These are phyloP conservation scores for Zophobas atratus DNA, from an alignment of 1,140 invertebrate species.

Conservation along the genomic window DNA sequence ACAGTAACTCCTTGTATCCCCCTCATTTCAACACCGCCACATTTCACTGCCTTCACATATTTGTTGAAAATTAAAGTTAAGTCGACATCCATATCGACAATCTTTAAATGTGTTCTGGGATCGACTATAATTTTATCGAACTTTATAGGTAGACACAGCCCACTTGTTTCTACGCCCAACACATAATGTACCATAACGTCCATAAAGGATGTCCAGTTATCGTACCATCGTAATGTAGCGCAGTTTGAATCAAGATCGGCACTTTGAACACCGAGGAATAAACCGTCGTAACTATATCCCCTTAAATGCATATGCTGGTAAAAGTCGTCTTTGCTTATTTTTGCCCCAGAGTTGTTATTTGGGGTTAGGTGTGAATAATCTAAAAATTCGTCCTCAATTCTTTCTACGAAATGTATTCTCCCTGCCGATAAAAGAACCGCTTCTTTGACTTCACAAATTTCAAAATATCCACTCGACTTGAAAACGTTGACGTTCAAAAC, in stretches of 20 bases:
- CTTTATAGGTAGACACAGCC: constrained; percentile 27
- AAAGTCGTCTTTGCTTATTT: constrained; percentile 32
- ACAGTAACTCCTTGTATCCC: constrained; percentile 79
- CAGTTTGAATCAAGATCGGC: constrained; percentile 15
- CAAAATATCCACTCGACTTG: constrained; percentile 63
- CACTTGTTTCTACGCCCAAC: constrained; percentile 6
- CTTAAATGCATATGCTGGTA: constrained; percentile 47
- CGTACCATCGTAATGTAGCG: constrained; percentile 47
- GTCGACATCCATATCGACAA: not conserved
- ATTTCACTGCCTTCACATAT: constrained; percentile 79
- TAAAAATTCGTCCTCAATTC: not conserved
- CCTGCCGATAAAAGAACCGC: not conserved
- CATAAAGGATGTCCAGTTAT: constrained; percentile 44
- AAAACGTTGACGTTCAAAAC: constrained; percentile 75
- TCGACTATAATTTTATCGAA: constrained; percentile 42
- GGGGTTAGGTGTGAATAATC: constrained; percentile 66
- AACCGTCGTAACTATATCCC: constrained; percentile 40
- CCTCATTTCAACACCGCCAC: constrained; percentile 91
- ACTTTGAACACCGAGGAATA: constrained; percentile 6
- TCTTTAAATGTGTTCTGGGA: constrained; percentile 30
- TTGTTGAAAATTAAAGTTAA: constrained; percentile 37
- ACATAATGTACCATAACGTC: constrained; percentile 43
- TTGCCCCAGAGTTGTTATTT: not conserved
- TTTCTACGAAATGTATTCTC: not conserved
- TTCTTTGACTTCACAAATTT: constrained; percentile 19